Evolutionary conservation across 2,888 invertebrate genomes (phyloP), one percentile per base, ranked within the genome.

Genomic region (Lottia gigantea): DNA sequence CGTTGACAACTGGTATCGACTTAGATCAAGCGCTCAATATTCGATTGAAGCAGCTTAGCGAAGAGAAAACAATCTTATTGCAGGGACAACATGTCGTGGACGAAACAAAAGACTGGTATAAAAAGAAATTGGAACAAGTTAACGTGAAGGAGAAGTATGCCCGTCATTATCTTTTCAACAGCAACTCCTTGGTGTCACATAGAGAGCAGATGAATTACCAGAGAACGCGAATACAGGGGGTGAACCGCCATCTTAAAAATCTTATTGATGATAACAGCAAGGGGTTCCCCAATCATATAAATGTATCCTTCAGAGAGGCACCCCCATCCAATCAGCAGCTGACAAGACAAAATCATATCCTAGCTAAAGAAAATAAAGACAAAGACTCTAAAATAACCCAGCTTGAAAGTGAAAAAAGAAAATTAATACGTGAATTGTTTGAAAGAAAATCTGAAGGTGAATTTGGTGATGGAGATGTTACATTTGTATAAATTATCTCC

Each of bases 201-300:
- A 96, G 97, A 86, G 97, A 98, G 87, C 92, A 95, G 77, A 90
- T 98, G 72, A 97, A 97, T 87, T 91, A 97, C 78, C 93, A 97
- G 84, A 91, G 95, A 69, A 95, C 96, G 0, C 91, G 97, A 71
- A 94, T 98, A 14, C 89, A 94, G 45, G 98, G 98, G 89, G 93
- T 98, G 8, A 98, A 97, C 89, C 92, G 96, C 69, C 96, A 97
- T 86, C 91, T 98, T 73, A 93, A 94, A 25, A 93, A 95, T 2
- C 90, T 98, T 70, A 94, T 95, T 70, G 94, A 95, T 40, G 40
- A 40, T 40, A 40, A 40, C 40, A 40, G 40, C 40, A 40, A 40
- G 40, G 40, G 40, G 8, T 40, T 40, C 40, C 40, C 40, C 11
- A 40, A 40, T 11, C 40, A 40, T 40, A 40, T 40, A 11, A 40